phyloP scores from a whole-genome alignment of 1,140 invertebrate genomes.

The Neomicropteryx cornuta region DNA sequence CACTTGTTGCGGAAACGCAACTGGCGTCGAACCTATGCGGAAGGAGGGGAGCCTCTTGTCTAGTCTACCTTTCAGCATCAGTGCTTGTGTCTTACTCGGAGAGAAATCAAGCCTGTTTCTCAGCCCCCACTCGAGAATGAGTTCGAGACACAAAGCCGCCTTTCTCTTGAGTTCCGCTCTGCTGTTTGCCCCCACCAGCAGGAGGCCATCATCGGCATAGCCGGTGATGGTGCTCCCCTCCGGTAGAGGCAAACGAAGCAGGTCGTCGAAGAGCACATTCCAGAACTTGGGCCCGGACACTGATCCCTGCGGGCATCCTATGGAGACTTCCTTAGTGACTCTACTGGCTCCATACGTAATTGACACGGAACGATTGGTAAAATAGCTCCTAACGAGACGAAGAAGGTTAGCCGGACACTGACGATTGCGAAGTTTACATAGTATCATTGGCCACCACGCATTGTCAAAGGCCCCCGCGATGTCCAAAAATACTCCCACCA shows the following conservation, averaged over 20 bases:
- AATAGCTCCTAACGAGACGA: slow-evolving; percentile 21
- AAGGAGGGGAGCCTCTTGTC: slow-evolving; percentile 12
- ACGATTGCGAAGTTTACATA: slow-evolving; percentile 14
- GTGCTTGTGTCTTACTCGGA: slow-evolving; percentile 10
- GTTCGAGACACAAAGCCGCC: slow-evolving; percentile 2
- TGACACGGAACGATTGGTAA: slow-evolving; percentile 16
- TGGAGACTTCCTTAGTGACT: slow-evolving; percentile 13
- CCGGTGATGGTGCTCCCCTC: slow-evolving; percentile 14
- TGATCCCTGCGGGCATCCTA: slow-evolving; percentile 36
- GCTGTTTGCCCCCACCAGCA: slow-evolving; percentile 18
- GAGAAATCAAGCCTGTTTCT: slow-evolving; percentile 12
- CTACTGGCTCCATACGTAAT: slow-evolving; percentile 9
- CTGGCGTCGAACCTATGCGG: slow-evolving; percentile 2
- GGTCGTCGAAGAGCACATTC: slow-evolving; percentile 29
- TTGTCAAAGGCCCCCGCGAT: slow-evolving; percentile 35
- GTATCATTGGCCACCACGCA: slow-evolving; percentile 25
- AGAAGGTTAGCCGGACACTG: slow-evolving; percentile 15
- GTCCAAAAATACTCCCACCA: slow-evolving; percentile 24
- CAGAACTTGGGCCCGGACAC: slow-evolving; percentile 28
- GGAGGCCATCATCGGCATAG: slow-evolving; percentile 26
- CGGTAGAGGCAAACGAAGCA: slow-evolving; percentile 17
- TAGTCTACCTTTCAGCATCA: slow-evolving; percentile 15
- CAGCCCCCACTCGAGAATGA: slow-evolving; percentile 15
- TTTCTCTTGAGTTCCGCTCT: slow-evolving; percentile 15
- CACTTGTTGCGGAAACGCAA: too few species aligned